A percentile compares a stretch with the other conserved stretches of the same genome.
phyloP scores from a whole-genome alignment of 35 echinoderm and acorn worm species.

The Anneissia japonica region DNA sequence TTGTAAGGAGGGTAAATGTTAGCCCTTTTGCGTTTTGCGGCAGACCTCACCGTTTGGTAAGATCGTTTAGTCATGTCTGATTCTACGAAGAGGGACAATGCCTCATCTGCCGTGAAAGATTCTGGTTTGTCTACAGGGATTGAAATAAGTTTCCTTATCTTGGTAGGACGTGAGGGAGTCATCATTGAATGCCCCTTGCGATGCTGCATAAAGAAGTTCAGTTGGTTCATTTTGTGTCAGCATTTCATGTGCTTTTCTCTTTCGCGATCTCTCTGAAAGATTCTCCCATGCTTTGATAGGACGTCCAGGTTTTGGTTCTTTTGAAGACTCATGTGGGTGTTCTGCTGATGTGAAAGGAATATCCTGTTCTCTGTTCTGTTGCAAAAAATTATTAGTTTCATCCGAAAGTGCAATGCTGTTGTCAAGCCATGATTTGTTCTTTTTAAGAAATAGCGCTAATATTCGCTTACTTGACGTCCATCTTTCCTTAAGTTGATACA shows the following conservation, averaged over 20 bases:
- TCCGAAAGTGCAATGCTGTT: no score
- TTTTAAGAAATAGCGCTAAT: no score
- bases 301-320: no score
- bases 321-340: no score
- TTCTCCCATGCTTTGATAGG: neutral
- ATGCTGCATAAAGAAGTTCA: conserved; percentile 51
- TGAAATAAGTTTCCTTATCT: conserved; percentile 41
- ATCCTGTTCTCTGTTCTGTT: no score
- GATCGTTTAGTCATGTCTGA: conserved; percentile 45
- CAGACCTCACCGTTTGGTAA: conserved; percentile 35
- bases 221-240: conserved; percentile 19
- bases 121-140: conserved; percentile 2
- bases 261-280: conserved; percentile 27
- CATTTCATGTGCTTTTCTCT: conserved; percentile 52
- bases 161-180: conserved; percentile 28
- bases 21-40: conserved; percentile 21
- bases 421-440: no score
- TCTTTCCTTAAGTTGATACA: no score
- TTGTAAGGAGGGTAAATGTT: conserved; percentile 48
- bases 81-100: conserved; percentile 38
- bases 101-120: conserved; percentile 40
- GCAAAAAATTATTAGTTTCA: no score
- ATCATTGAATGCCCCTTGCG: conserved; percentile 36
- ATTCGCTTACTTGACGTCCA: no score
- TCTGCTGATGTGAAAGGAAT: no score